Evolutionary conservation across 2,797 vertebrate species (phyloP).

Genomic region (Melanotaenia trifasciata): DNA sequence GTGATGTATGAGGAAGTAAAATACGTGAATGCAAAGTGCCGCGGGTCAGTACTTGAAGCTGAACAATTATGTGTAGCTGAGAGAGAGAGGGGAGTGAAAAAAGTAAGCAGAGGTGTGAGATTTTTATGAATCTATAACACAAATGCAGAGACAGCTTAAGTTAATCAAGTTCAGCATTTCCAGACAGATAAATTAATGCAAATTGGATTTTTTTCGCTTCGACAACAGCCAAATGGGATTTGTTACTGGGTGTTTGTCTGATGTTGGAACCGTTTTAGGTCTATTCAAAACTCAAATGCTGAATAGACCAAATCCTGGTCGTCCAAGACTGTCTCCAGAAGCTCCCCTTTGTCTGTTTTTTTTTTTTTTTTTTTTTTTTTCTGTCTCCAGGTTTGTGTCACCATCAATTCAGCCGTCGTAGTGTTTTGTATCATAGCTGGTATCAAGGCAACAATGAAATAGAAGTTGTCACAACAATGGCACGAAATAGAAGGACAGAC

Average conservation of each 20-base stretch:
- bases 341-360: constrained; percentile 10
- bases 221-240: constrained; percentile 54
- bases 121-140: constrained; percentile 10
- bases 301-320: constrained; percentile 36
- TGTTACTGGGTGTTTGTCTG: constrained; percentile 55
- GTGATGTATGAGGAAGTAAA: neutral
- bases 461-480: neutral
- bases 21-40: constrained; percentile 6
- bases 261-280: constrained; percentile 48
- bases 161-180: constrained; percentile 59
- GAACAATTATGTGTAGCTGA: constrained; percentile 15
- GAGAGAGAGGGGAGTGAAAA: neutral
- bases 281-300: constrained; percentile 22
- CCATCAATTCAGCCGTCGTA: constrained; percentile 19
- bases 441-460: constrained; percentile 2
- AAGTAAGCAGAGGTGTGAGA: neutral
- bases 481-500: constrained; percentile 32
- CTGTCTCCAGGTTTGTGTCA: constrained; percentile 3
- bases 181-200: constrained; percentile 43
- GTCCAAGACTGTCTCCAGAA: constrained; percentile 31
- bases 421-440: constrained; percentile 1
- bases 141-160: constrained; percentile 16
- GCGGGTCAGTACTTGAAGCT: constrained; percentile 29
- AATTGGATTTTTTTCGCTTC: constrained; percentile 37
- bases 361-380: neutral